Conservation (phyloP, 2,113 vertebrate genomes). For the Plecotus auritus region DNA sequence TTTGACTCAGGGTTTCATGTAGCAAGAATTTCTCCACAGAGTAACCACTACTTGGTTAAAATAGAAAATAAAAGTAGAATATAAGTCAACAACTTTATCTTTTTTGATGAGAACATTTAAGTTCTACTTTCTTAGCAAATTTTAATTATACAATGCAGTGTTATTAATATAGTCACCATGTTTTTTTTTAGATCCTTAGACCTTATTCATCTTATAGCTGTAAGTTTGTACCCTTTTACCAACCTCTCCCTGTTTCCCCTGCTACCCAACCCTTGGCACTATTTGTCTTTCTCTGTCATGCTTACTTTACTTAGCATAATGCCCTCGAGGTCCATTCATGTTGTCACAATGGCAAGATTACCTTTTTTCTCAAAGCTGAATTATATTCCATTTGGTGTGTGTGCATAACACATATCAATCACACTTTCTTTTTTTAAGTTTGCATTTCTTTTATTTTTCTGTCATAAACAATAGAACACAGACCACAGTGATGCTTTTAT, state of each 20-base stretch:
- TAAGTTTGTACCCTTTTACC: neutral
- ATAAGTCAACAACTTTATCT: neutral
- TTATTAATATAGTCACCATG: neutral
- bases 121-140: neutral
- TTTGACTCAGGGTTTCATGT: conserved; percentile 24
- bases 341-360: neutral
- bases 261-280: neutral
- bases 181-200: neutral
- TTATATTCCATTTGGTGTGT: neutral
- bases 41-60: neutral
- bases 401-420: neutral
- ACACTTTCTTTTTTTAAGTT: neutral
- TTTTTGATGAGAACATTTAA: neutral
- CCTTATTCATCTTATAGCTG: neutral
- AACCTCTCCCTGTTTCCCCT: neutral
- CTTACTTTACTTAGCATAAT: neutral
- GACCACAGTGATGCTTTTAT: too few relatives aligned
- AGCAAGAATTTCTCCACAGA: conserved; percentile 1
- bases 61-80: conserved; percentile 20
- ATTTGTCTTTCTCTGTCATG: neutral
- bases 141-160: neutral
- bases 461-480: too few relatives aligned
- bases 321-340: neutral
- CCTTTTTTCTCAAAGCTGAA: neutral
- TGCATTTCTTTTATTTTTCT: too few relatives aligned